phyloP scores from a whole-genome alignment of 2,888 invertebrate genomes.

The Entomobrya multifasciata region DNA sequence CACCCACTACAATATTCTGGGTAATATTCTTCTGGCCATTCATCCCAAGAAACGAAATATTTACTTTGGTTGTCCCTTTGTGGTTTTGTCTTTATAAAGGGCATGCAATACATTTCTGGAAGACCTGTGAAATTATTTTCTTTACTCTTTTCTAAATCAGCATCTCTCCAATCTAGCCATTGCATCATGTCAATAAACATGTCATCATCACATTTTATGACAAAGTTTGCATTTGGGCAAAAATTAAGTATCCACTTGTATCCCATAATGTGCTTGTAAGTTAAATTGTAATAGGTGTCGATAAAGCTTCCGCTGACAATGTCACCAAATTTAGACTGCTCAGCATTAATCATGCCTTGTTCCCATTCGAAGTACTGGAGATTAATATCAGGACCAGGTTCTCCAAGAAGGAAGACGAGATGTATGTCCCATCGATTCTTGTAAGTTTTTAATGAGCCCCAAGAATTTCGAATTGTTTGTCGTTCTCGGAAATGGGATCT shows the following conservation, averaged over 20 bases:
- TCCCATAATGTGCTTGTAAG: constrained; percentile 80
- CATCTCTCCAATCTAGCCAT: constrained; percentile 10
- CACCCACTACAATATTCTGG: constrained; percentile 80
- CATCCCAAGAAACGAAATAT: background rate
- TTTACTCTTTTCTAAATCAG: constrained; percentile 1
- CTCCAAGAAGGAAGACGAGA: constrained; percentile 29
- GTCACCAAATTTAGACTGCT: background rate
- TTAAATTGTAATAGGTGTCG: constrained; percentile 75
- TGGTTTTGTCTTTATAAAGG: background rate
- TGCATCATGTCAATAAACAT: constrained; percentile 61
- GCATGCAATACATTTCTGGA: background rate
- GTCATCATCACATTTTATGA: constrained; percentile 80
- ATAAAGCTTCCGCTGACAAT: constrained; percentile 44
- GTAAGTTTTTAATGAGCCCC: background rate
- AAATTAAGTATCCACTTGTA: constrained; percentile 79
- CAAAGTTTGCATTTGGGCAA: constrained; percentile 78
- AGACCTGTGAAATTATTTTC: background rate
- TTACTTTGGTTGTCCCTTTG: background rate
- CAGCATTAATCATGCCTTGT: background rate
- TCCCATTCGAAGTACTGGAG: too few species aligned
- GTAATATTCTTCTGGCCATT: constrained; percentile 68
- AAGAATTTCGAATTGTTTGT: background rate
- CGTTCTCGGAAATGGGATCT: constrained; percentile 12
- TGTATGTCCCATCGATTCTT: constrained; percentile 15
- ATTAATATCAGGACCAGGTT: background rate